These are phyloP conservation scores for Eurytoma adleriae DNA, from an alignment of 2,888 invertebrate genomes.

Conservation along the genomic window DNA sequence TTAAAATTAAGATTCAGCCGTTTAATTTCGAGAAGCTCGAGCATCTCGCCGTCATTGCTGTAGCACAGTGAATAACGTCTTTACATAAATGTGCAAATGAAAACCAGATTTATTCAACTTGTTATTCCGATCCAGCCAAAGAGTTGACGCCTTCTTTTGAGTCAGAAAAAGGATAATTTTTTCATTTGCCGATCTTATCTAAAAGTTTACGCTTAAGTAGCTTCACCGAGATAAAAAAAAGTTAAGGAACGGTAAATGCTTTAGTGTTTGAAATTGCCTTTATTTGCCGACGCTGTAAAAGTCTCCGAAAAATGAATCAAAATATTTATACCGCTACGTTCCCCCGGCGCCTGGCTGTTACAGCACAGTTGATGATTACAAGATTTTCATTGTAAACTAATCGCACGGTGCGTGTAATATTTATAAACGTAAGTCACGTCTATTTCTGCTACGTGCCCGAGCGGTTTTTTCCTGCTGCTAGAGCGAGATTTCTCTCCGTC, in stretches of 20 bases:
- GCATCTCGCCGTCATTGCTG: no score
- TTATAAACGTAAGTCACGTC: conserved; percentile 17
- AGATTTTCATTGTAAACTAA: conserved; percentile 11
- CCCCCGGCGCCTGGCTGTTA: background rate
- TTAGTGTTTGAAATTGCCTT: background rate
- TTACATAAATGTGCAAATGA: no score
- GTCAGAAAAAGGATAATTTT: no score
- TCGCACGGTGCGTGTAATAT: conserved; percentile 16
- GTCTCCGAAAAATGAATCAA: background rate
- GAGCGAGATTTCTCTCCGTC: background rate
- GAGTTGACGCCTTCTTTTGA: no score
- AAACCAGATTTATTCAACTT: no score
- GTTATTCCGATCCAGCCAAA: no score
- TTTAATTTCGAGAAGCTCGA: no score
- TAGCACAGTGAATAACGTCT: no score
- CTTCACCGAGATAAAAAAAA: background rate
- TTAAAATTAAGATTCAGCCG: no score
- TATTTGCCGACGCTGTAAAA: background rate
- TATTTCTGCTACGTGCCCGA: background rate
- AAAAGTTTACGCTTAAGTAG: background rate
- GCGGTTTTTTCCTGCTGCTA: conserved; percentile 1
- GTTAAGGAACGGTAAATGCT: no score
- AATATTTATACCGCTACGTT: conserved; percentile 23
- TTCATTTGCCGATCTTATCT: no score
- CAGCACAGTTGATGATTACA: background rate